A percentile compares a stretch with the other conserved stretches of the same genome.
phyloP scores from a whole-genome alignment of 2,113 vertebrate species.

The Fregetta grallaria region DNA sequence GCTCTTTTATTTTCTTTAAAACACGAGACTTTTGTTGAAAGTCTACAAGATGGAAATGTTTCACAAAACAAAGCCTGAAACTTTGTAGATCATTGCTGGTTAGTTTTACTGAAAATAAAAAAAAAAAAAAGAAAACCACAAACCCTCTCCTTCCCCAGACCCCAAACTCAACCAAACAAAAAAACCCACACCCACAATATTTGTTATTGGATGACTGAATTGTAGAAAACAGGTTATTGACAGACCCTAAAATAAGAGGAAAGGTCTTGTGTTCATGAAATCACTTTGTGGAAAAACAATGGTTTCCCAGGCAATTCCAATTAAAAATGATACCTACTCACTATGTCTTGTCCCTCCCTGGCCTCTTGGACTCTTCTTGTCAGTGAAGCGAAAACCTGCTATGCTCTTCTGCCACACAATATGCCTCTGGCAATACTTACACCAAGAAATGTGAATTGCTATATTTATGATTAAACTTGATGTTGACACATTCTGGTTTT shows the following conservation, averaged over 20 bases:
- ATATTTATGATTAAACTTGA: neutral
- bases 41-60: neutral
- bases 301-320: neutral
- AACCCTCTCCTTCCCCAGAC: accelerated
- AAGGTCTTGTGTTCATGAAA: neutral
- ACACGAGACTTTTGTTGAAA: neutral
- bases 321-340: neutral
- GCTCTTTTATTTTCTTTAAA: neutral
- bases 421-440: neutral
- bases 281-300: neutral
- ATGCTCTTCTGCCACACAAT: neutral
- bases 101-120: neutral
- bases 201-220: neutral
- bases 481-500: neutral
- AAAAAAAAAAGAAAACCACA: neutral
- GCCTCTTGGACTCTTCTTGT: neutral
- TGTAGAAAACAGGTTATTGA: neutral
- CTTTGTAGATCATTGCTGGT: neutral
- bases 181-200: neutral
- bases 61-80: neutral
- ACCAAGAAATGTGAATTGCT: neutral
- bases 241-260: neutral
- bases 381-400: neutral
- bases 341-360: neutral
- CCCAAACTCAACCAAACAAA: neutral